These are phyloP conservation scores for Masticophis lateralis DNA, from an alignment of 2,797 vertebrate genomes.

Conservation along the genomic window DNA sequence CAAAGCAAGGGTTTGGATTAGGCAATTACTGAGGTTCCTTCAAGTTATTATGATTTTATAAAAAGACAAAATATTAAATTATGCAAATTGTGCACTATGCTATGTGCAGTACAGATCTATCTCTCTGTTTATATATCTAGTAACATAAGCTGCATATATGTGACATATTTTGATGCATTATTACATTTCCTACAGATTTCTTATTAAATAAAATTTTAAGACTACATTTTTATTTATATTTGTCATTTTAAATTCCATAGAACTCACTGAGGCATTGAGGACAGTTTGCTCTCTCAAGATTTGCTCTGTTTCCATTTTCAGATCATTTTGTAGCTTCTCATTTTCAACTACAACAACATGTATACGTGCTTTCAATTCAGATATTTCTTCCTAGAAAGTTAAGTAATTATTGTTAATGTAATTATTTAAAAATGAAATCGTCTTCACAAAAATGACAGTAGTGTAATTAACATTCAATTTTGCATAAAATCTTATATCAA, in stretches of 20 bases:
- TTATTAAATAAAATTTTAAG: neutral
- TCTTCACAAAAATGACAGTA: neutral
- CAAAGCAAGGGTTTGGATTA: neutral
- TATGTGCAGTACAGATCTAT: neutral
- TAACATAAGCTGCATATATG: neutral
- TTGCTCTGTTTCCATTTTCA: conserved; percentile 77
- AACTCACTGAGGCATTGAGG: conserved; percentile 73
- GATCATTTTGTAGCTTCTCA: conserved; percentile 79
- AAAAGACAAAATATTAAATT: neutral
- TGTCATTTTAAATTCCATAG: neutral
- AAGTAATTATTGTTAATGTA: conserved; percentile 3
- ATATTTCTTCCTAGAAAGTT: conserved; percentile 82
- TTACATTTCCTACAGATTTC: conserved; percentile 1
- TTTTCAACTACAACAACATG: conserved; percentile 85
- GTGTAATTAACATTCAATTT: neutral
- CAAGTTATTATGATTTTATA: neutral
- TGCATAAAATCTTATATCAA: neutral
- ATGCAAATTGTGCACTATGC: no score
- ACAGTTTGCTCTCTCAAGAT: conserved; percentile 76
- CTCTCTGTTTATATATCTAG: neutral
- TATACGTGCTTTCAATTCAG: conserved; percentile 80
- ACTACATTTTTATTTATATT: neutral
- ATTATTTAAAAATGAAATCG: conserved; percentile 12
- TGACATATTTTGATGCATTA: neutral
- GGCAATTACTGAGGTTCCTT: neutral